These are phyloP conservation scores for Hippasteria phrygiana DNA, from an alignment of 53 echinoderm and acorn worm species.

Conservation along the genomic window DNA sequence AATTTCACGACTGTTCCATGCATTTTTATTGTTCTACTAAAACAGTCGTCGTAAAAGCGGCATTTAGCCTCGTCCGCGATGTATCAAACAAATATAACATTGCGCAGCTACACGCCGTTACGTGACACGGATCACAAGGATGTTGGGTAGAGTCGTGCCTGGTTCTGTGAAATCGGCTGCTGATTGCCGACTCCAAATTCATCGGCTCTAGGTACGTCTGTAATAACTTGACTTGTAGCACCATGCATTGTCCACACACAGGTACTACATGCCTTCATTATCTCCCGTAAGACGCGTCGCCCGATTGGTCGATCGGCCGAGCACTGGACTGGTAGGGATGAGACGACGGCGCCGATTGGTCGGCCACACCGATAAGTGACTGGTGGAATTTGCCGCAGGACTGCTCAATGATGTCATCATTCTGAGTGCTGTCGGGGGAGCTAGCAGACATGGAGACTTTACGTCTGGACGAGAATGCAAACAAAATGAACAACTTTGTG, in stretches of 20 bases:
- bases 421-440: conserved; percentile 38
- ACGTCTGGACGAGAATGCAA: neutral
- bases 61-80: no score
- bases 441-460: conserved; percentile 46
- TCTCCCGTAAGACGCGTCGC: conserved; percentile 1
- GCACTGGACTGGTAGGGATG: conserved; percentile 5
- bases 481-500: neutral
- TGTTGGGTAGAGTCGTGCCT: neutral
- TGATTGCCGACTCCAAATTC: no score
- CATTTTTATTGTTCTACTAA: no score
- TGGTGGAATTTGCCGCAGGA: neutral
- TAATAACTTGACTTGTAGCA: conserved; percentile 23
- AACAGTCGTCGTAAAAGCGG: no score
- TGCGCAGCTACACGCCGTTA: no score
- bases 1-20: no score
- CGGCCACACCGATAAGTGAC: neutral
- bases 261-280: conserved; percentile 62
- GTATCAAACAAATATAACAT: no score
- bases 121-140: no score
- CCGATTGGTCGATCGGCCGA: conserved; percentile 15
- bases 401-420: neutral
- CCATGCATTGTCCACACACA: conserved; percentile 45
- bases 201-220: no score
- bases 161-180: no score
- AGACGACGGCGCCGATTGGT: conserved; percentile 29